Evolutionary conservation across 2,797 vertebrate genomes (phyloP).

Genomic region (Lepidocolaptes lacrymiger): DNA sequence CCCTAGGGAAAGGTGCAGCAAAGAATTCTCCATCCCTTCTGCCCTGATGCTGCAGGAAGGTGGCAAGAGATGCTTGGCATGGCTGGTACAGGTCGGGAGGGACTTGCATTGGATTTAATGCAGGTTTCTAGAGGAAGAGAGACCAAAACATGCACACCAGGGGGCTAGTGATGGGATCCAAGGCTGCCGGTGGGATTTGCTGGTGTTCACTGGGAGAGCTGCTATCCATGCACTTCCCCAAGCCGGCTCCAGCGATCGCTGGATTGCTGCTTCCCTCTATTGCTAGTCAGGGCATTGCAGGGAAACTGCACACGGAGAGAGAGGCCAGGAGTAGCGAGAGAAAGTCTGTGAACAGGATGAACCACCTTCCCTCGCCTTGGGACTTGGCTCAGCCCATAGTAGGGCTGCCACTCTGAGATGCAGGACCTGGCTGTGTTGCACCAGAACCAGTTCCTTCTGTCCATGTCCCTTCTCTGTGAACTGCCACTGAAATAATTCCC

Average conservation of each 20-base stretch:
- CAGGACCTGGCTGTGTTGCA: rapidly evolving
- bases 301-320: not conserved
- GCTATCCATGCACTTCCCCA: rapidly evolving
- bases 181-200: not conserved
- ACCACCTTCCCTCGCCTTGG: rapidly evolving
- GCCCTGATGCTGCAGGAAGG: rapidly evolving
- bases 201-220: rapidly evolving
- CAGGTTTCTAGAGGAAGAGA: not conserved
- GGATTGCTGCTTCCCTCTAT: conserved; percentile 63
- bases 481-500: not conserved
- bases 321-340: rapidly evolving
- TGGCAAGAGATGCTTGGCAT: rapidly evolving
- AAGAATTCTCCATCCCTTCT: not conserved
- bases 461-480: rapidly evolving
- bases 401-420: not conserved
- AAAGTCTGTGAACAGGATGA: not conserved
- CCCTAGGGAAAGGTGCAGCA: not conserved
- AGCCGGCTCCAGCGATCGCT: not conserved
- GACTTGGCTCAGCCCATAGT: not conserved
- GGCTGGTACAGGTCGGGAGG: not conserved
- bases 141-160: rapidly evolving
- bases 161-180: not conserved
- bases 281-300: conserved; percentile 40
- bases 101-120: not conserved
- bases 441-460: rapidly evolving